phyloP scores from a whole-genome alignment of 2,797 vertebrate genomes.

The Yasuhikotakia modesta region DNA sequence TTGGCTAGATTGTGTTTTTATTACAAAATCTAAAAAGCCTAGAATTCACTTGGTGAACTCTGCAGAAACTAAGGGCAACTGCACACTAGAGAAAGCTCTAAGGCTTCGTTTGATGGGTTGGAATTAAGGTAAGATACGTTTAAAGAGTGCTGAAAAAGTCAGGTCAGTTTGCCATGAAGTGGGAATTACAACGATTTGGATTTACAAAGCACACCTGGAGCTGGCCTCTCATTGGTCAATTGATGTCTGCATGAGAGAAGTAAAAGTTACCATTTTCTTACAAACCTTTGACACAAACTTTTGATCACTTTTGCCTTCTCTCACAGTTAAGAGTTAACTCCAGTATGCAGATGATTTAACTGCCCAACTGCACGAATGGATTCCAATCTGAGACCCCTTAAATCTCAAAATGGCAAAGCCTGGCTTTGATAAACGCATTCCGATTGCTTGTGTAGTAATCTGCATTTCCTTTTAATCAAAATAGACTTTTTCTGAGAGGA shows the following conservation, averaged over 20 bases:
- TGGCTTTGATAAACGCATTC: conserved; percentile 42
- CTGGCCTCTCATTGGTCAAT: background rate
- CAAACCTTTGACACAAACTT: background rate
- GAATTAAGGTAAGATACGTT: background rate
- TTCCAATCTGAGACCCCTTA: conserved; percentile 43
- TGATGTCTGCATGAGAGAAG: background rate
- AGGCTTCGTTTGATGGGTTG: background rate
- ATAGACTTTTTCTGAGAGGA: conserved; percentile 49
- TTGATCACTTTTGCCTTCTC: background rate
- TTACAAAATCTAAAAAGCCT: background rate
- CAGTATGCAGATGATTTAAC: conserved; percentile 2
- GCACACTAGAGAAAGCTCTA: background rate
- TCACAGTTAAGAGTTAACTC: background rate
- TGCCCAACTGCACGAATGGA: conserved; percentile 34
- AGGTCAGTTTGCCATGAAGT: background rate
- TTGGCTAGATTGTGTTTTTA: conserved; percentile 10
- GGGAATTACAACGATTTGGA: background rate
- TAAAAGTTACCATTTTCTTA: background rate
- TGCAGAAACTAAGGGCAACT: background rate
- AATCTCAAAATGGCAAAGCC: conserved; percentile 1
- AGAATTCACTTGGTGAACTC: conserved; percentile 14
- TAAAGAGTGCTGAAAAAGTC: background rate
- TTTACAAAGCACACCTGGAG: background rate
- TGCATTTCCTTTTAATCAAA: conserved; percentile 51
- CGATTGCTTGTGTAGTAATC: conserved; percentile 39